Base-by-base conservation (phyloP, 2,113 vertebrate species). In the Neoarius graeffei region DNA sequence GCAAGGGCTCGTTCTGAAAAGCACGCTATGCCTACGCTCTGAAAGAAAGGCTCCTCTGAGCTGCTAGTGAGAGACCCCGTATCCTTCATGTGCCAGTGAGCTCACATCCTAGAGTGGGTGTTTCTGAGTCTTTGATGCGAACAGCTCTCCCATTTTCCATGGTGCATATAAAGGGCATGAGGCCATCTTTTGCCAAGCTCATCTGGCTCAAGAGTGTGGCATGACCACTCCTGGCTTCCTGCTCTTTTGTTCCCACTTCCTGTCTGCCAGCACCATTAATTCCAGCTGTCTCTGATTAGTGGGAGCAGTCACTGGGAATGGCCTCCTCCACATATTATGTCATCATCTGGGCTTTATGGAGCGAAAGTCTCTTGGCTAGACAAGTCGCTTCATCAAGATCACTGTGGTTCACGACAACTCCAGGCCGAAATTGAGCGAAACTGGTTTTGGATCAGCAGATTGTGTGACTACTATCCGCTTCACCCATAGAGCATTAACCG, bases 201-300 rank as follows among this genome's bases (percentile, higher is more conserved):
- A 87, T 15, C 42, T 27, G 71, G 87, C 74, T 80, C 88, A 35
- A 74, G 80, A 62, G 57, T 19, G 79, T 42, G 76, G 59, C 87
- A 89, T 87, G 66, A 81, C 74, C 79, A 85, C 71, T 83, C n/a
- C 71, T 85, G 89, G 73, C 87, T 81, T 88, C 87, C 66, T 86
- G 90, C 52, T 81, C 23, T 2, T 25, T 73, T 85, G 23, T 73
- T 66, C n/a, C 54, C 25, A 59, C 30, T 82, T 84, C 88, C 86
- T 90, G 54, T 20, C 85, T 59, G 48, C 86, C 81, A 76, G 20
- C 5, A 57, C 83, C 86, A 90, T 59, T 77, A 80, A 81, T 83
- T 82, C 76, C 87, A 84, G 30, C 73, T 85, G 77, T 76, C 35
- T 79, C 76, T 88, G 86, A 81, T 88, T 89, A 86, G 62, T 42